Evolutionary conservation across 1,140 invertebrate genomes (phyloP), one percentile per base, ranked within the genome.

Genomic region (Drosophila lini): DNA sequence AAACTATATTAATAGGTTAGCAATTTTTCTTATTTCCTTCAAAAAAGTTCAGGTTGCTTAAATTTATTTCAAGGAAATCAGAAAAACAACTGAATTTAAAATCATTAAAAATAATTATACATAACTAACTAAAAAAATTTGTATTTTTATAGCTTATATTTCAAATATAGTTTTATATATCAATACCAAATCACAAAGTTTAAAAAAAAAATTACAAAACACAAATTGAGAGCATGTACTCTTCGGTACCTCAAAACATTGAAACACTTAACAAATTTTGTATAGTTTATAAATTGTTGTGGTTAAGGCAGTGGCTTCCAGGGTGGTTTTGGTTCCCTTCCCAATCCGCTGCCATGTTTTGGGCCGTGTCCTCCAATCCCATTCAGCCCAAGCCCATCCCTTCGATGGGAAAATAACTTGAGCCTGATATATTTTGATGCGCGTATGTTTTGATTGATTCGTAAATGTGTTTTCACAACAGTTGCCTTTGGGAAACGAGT

Each of bases 391-490:
- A 52, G 60, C 70, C 52, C 52, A 53, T 38, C 52, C 75, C 77
- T 74, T 82, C 67, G 44, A 91, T 89, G 79, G 71, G 77, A 86
- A 86, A 89, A 91, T 80, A 63, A 91, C 84, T 58, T 83, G 73
- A 91, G 84, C 60, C 74, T 76, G 61, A 88, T 74, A 91, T 85
- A 82, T 90, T 77, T 85, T 89, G 81, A 91, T 91, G 73, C 47
- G 45, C 41, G 73, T 67, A 91, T 91, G 84, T 91, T 91, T 88
- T 91, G 90, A 91, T 91, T 91, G 90, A 88, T 78, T 91, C 74
- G 76, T 90, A 85, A 90, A 81, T 90, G 74, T 81, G 81, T 84
- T 76, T 81, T 76, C 63, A 79, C 40, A 63, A 73, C 84, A 74
- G 44, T 84, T 70, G 59, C 60, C 70, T 58, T 80, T 63, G 41